Conservation (phyloP, 23 tunicate genomes). For the Botrylloides violaceus region DNA sequence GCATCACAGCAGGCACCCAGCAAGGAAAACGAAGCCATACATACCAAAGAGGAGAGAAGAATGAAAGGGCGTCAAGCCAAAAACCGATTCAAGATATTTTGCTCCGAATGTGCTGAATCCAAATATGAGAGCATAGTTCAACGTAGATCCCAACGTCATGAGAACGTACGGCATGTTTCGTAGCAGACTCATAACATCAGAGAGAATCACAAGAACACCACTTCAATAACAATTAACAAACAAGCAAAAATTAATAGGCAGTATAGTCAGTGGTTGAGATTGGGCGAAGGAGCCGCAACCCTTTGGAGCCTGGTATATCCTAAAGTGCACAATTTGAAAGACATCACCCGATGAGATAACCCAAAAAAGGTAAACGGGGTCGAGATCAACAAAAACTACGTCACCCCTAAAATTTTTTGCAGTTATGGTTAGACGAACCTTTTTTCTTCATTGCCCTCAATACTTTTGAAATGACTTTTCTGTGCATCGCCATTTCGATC, state of each 20-base stretch:
- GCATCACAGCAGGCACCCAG: too few relatives aligned
- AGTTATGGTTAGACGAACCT: too few relatives aligned
- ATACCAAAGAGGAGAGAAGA: constrained; percentile 48
- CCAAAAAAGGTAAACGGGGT: too few relatives aligned
- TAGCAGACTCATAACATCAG: constrained; percentile 8
- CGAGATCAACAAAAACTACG: too few relatives aligned
- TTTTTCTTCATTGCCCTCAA: not conserved
- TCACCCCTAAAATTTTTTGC: too few relatives aligned
- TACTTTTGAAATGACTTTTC: constrained; percentile 1
- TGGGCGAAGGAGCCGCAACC: too few relatives aligned
- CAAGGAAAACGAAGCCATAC: too few relatives aligned
- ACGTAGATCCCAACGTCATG: constrained; percentile 32
- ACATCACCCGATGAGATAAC: too few relatives aligned
- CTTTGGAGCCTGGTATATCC: too few relatives aligned
- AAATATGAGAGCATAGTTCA: constrained; percentile 38
- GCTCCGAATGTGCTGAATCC: constrained; percentile 61
- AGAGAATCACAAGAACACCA: not conserved
- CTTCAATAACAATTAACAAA: constrained; percentile 4
- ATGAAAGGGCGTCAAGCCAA: constrained; percentile 37
- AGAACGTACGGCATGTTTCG: constrained; percentile 44
- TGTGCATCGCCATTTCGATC: constrained; percentile 37
- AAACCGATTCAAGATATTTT: constrained; percentile 62
- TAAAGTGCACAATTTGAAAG: too few relatives aligned
- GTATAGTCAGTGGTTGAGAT: too few relatives aligned
- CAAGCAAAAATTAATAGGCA: too few relatives aligned